A percentile compares a stretch with the other conserved stretches of the same genome.
phyloP scores from a whole-genome alignment of 1,140 invertebrate species.

The Scaptomyza pallida region DNA sequence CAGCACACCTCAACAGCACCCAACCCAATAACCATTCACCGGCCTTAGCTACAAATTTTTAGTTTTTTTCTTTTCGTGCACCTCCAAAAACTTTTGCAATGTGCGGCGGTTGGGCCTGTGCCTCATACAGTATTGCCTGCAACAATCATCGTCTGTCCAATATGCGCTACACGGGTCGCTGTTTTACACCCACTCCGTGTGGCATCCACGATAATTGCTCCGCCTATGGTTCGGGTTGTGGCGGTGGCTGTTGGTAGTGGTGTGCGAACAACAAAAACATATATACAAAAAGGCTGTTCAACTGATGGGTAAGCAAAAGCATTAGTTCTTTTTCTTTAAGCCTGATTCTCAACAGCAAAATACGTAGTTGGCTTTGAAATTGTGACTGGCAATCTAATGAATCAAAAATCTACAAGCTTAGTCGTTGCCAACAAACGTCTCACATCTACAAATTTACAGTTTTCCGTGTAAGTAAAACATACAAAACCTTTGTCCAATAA shows the following conservation, averaged over 20 bases:
- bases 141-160: constrained; percentile 62
- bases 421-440: background rate
- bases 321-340: background rate
- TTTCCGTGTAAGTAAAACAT: constrained; percentile 16
- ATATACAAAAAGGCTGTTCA: background rate
- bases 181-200: constrained; percentile 60
- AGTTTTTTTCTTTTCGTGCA: background rate
- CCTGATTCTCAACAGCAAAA: background rate
- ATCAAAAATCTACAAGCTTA: background rate
- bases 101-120: constrained; percentile 72
- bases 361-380: constrained; percentile 24
- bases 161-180: constrained; percentile 61
- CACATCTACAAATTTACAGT: constrained; percentile 21
- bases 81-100: constrained; percentile 10
- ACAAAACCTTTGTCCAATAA: too few species aligned
- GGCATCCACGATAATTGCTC: constrained; percentile 54
- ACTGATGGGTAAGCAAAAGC: background rate
- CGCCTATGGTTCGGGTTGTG: constrained; percentile 26
- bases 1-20: background rate
- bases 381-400: background rate
- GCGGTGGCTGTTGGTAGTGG: constrained; percentile 19
- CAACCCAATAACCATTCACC: background rate
- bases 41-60: constrained; percentile 22
- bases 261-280: background rate
- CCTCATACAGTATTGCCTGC: constrained; percentile 60